Evolutionary conservation across 2,888 invertebrate species (phyloP).

Genomic region (Xestia sexstrigata): DNA sequence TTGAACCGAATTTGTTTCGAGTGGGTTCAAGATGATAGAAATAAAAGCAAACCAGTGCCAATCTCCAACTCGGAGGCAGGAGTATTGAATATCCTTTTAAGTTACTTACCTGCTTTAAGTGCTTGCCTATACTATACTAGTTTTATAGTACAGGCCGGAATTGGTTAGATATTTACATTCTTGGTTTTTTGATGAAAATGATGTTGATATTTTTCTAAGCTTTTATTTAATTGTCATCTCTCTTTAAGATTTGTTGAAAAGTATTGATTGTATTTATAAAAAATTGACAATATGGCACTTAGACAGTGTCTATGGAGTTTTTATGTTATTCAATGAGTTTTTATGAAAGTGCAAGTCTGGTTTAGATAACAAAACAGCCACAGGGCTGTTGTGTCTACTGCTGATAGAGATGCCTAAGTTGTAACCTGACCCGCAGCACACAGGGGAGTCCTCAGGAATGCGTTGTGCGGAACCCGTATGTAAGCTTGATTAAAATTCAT

Average conservation of each 20-base stretch:
- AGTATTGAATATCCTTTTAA: not conserved
- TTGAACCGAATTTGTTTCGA: not conserved
- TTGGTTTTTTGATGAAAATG: not conserved
- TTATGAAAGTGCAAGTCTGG: not conserved
- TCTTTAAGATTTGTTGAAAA: not conserved
- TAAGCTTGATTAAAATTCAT: no score
- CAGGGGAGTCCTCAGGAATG: not conserved
- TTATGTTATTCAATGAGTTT: not conserved
- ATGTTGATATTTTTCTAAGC: not conserved
- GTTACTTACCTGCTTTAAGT: no score
- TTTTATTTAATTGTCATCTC: not conserved
- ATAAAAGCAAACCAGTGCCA: not conserved
- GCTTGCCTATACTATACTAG: no score
- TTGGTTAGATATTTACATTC: no score
- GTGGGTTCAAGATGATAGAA: not conserved
- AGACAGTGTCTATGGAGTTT: slow-evolving; percentile 1
- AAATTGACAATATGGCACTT: not conserved
- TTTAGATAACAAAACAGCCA: not conserved
- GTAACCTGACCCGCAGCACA: not conserved
- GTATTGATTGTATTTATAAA: not conserved
- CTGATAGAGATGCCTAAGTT: not conserved
- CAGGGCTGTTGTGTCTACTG: not conserved
- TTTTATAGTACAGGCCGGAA: no score
- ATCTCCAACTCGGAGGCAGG: not conserved
- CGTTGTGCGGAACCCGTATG: not conserved